A percentile compares a stretch with the other conserved stretches of the same genome.
Evolutionary conservation across 2,888 invertebrate genomes (phyloP).

Genomic region (Bibio marci): DNA sequence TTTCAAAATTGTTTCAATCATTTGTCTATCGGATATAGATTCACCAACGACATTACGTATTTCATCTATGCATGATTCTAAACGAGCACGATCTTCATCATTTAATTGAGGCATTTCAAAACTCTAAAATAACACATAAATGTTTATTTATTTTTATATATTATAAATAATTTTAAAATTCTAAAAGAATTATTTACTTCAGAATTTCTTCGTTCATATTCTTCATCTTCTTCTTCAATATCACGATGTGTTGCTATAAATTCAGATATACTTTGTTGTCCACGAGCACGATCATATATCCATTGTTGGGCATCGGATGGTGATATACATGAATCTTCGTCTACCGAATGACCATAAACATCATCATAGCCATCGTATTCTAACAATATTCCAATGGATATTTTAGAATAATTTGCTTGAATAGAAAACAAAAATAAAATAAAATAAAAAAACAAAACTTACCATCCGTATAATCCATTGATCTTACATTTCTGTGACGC

Average conservation of each 20-base stretch:
- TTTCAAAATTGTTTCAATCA: conserved; percentile 53
- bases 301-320: conserved; percentile 74
- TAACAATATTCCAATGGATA: conserved; percentile 22
- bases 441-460: conserved; percentile 13
- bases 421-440: conserved; percentile 1
- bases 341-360: conserved; percentile 83
- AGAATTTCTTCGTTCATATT: conserved; percentile 34
- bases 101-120: conserved; percentile 35
- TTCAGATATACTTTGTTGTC: conserved; percentile 53
- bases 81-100: conserved; percentile 51
- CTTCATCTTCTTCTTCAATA: conserved; percentile 55
- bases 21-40: conserved; percentile 48
- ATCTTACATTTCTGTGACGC: conserved; percentile 69
- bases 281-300: conserved; percentile 64
- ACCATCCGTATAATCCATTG: conserved; percentile 71
- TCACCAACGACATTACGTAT: conserved; percentile 67
- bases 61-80: conserved; percentile 71
- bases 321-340: conserved; percentile 82
- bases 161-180: not conserved
- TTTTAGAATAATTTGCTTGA: not conserved
- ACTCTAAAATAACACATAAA: conserved; percentile 17
- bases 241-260: conserved; percentile 51
- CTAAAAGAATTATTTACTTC: conserved; percentile 17
- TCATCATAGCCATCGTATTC: conserved; percentile 77
- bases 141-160: conserved; percentile 4